Evolutionary conservation across 2,797 vertebrate species (phyloP).

Genomic region (Dendrocincla tyrannina): DNA sequence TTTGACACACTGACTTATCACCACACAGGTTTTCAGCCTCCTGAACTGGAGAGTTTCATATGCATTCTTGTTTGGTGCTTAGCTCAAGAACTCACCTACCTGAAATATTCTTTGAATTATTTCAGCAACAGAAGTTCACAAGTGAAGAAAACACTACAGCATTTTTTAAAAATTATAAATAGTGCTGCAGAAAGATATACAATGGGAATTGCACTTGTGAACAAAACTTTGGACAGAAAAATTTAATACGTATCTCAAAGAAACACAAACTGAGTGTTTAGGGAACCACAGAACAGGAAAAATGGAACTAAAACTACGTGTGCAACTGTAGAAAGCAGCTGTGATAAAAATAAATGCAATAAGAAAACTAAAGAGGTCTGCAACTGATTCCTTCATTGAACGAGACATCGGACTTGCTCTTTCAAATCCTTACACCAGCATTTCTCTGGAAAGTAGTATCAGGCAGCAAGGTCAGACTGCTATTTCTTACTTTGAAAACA

Average conservation of each 20-base stretch:
- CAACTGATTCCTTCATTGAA: neutral
- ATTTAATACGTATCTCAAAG: accelerated
- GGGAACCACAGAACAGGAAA: neutral
- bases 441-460: neutral
- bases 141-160: neutral
- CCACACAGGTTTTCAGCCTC: neutral
- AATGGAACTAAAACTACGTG: neutral
- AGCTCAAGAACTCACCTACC: neutral
- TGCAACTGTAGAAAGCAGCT: neutral
- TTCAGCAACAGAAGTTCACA: neutral
- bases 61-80: neutral
- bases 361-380: neutral
- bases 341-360: neutral
- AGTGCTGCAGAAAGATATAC: neutral
- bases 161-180: accelerated
- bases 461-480: neutral
- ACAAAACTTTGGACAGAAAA: neutral
- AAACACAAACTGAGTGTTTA: neutral
- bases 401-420: neutral
- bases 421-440: neutral
- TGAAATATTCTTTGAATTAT: neutral
- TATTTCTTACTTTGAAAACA: neutral
- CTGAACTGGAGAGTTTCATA: neutral
- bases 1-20: constrained; percentile 28
- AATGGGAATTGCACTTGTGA: neutral